Evolutionary conservation across 2,888 invertebrate genomes (phyloP).

Genomic region (Temnothorax unifasciatus): DNA sequence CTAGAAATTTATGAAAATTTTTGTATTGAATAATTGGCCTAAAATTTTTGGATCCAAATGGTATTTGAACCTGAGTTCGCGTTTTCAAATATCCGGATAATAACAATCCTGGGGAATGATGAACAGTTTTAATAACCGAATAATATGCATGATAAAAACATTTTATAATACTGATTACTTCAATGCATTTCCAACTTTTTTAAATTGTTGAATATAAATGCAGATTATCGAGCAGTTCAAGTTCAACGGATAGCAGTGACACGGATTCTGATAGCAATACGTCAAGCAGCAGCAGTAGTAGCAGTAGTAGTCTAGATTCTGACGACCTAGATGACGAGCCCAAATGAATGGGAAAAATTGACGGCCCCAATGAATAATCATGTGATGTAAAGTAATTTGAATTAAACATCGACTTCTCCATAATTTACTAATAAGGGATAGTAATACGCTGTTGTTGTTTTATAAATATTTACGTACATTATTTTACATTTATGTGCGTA

Average conservation of each 20-base stretch:
- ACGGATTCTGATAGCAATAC: slow-evolving; percentile 69
- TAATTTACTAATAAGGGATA: neutral
- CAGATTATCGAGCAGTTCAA: slow-evolving; percentile 69
- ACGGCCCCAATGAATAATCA: neutral
- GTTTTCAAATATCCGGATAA: neutral
- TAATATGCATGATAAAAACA: neutral
- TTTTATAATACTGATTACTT: slow-evolving; percentile 15
- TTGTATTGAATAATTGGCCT: neutral
- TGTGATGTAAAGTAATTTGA: neutral
- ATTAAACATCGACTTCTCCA: neutral
- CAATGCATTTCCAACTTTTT: neutral
- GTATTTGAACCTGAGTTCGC: neutral
- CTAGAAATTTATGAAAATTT: neutral
- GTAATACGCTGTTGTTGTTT: neutral
- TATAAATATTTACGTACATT: neutral
- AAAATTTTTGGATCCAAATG: slow-evolving; percentile 9
- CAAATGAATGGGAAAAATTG: slow-evolving; percentile 48
- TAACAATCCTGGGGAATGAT: neutral
- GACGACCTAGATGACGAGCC: slow-evolving; percentile 76
- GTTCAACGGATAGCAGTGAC: slow-evolving; percentile 74
- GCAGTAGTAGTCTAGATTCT: slow-evolving; percentile 78
- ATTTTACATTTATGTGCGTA: neutral
- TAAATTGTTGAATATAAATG: slow-evolving; percentile 5
- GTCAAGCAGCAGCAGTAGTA: slow-evolving; percentile 67
- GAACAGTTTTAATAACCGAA: neutral